Base-by-base conservation (phyloP, 37 sponge, comb jelly and placozoan species). In the Geodia barretti region DNA sequence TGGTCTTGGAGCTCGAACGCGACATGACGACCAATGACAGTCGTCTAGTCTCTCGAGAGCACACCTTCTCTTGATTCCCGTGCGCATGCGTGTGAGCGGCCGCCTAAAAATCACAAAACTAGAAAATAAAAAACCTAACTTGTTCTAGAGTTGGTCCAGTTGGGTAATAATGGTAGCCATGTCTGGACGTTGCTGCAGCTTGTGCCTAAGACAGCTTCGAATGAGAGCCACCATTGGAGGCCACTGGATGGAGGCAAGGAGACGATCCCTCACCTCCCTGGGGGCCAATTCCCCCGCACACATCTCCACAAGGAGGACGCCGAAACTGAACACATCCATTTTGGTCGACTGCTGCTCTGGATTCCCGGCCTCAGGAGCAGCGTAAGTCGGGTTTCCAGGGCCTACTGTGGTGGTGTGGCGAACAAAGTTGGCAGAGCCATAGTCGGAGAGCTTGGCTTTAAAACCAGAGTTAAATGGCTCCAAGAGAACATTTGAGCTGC, bases 321-420 rank as follows among this genome's bases (percentile, higher is more conserved):
- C 92, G 64, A 79, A 86, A 41, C 92, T 91, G 80, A 68, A 91
- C n/a, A 86, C 87, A 62, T 92, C 92, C 80, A 92, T 86, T 36
- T 87, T 87, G 19, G 88, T 77, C 21, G 73, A 78, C 35, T 91
- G 92, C 26, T 28, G 75, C 17, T 41, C 71, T 17, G 78, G 70
- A 59, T 62, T 60, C 65, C n/a, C 31, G 9, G 80, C 83, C 37
- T 91, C 92, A 11, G 92, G 92, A 25, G 92, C 92, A 59, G 84
- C 84, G 70, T 90, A 90, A 39, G 61, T 43, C 21, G 76, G 54
- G 37, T 73, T 72, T 11, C 90, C 90, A 34, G 90, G 85, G 25
- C 63, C 80, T 34, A 23, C 69, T 11, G 90, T 84, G 54, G 39
- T 26, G 9, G 41, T 34, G 23, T 79, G 39, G 24, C 80, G 39